Base-by-base conservation (phyloP, 2,888 invertebrate species). In the Sinelater perroti region DNA sequence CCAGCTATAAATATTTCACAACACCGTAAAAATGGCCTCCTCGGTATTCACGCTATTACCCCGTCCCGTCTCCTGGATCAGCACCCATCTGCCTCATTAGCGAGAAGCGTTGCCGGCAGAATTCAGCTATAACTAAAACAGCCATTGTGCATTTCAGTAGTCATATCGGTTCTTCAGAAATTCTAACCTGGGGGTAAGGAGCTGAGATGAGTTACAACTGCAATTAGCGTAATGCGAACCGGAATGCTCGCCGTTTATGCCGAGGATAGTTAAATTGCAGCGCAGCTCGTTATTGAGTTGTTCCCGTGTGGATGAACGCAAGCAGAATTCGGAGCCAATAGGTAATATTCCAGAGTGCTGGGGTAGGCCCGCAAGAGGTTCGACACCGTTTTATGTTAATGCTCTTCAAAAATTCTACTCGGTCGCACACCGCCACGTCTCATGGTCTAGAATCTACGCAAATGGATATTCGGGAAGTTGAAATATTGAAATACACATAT, bases 231-330 rank as follows among this genome's bases (percentile, higher is more conserved):
- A 53, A 53, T 44, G 45, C 45, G 45, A 53, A 24, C 10, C 45
- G 33, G 24, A 53, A 45, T 45, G 53, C 26, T 45, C 36, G 35
- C 36, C 35, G 53, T 44, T 53, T 53, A 53, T 53, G 38, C 18
- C 44, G 38, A 18, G 38, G 36, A 53, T 52, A 52, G 52, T 52
- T 52, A 53, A 45, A 53, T 24, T 53, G 24, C 21, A 28, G 45
- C 26, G 53, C 35, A 44, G 53, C 45, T 45, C 53, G 44, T 53
- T 53, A 53, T 53, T 45, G 53, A 53, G 53, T 53, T 53, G 53
- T 53, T 45, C 53, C 53, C 53, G 42, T 24, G 53, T 26, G 53
- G 11, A 35, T 53, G 36, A 53, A 53, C 45, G 53, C 24, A 35
- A 20, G 33, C 35, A 51, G 40, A 53, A 53, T 45, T 36, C 21